These are phyloP conservation scores for Scaptodrosophila latifasciaeformis DNA, from an alignment of 2,888 invertebrate genomes.

Conservation along the genomic window DNA sequence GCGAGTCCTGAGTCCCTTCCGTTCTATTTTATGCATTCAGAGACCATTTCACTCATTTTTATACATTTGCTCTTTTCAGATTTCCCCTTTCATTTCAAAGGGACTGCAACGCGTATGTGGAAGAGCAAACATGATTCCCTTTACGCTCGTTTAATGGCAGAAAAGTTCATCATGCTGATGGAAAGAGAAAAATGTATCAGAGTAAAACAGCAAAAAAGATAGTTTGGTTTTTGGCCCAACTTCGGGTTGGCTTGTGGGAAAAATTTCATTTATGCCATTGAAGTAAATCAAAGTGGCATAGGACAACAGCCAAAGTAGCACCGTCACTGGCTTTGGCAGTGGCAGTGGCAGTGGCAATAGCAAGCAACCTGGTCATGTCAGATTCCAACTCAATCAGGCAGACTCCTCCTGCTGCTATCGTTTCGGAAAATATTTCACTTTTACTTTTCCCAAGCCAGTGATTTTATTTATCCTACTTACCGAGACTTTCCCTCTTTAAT, in stretches of 20 bases:
- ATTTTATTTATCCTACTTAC: too few relatives aligned
- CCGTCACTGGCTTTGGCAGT: too few relatives aligned
- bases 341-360: too few relatives aligned
- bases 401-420: too few relatives aligned
- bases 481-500: too few relatives aligned
- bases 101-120: neutral
- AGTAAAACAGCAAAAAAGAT: neutral
- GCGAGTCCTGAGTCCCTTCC: too few relatives aligned
- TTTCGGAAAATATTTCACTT: too few relatives aligned
- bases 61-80: slow-evolving; percentile 40
- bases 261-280: slow-evolving; percentile 11
- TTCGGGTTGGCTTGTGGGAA: slow-evolving; percentile 7
- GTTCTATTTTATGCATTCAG: neutral
- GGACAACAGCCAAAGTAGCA: too few relatives aligned
- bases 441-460: too few relatives aligned
- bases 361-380: too few relatives aligned
- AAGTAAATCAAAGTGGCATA: slow-evolving; percentile 1
- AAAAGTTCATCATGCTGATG: slow-evolving; percentile 12
- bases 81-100: neutral
- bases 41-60: slow-evolving; percentile 37
- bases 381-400: too few relatives aligned
- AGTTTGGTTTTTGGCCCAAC: slow-evolving; percentile 1
- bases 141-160: slow-evolving; percentile 17
- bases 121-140: neutral
- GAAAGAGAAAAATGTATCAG: too few relatives aligned